Evolutionary conservation across 2,888 invertebrate species (phyloP).

Genomic region (Drosophila acutilabella): DNA sequence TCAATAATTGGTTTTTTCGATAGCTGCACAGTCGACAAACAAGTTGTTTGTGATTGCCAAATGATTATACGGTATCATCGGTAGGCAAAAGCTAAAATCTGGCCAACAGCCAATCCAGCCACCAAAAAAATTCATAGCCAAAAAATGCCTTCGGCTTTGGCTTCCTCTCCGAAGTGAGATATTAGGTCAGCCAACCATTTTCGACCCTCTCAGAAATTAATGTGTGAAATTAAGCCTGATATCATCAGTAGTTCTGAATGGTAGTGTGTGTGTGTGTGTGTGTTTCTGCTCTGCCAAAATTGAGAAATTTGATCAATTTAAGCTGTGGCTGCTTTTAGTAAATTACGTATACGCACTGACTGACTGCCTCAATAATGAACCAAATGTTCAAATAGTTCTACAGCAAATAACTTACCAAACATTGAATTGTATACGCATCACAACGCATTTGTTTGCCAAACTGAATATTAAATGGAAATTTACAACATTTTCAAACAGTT

Average conservation of each 20-base stretch:
- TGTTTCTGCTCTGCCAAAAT: conserved; percentile 21
- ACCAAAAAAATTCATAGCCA: conserved; percentile 33
- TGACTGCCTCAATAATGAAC: conserved; percentile 46
- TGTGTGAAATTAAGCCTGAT: conserved; percentile 52
- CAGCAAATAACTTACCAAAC: conserved; percentile 34
- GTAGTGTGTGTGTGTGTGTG: background rate
- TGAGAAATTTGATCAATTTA: conserved; percentile 56
- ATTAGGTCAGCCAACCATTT: conserved; percentile 22
- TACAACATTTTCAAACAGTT: background rate
- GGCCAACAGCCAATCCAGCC: conserved; percentile 37
- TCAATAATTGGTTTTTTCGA: conserved; percentile 75
- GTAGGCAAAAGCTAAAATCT: conserved; percentile 39
- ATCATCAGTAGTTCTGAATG: conserved; percentile 3
- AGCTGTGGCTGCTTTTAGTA: conserved; percentile 30
- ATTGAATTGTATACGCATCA: conserved; percentile 3
- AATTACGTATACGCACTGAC: conserved; percentile 52
- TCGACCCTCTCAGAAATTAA: conserved; percentile 35
- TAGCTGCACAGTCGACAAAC: conserved; percentile 56
- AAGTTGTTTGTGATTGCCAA: conserved; percentile 77
- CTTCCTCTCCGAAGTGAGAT: conserved; percentile 7
- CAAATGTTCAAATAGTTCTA: conserved; percentile 34
- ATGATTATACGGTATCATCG: conserved; percentile 70
- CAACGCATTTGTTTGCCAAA: conserved; percentile 3
- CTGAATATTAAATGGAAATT: background rate
- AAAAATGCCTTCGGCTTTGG: conserved; percentile 9